Percentiles rank a stretch among this genome's conserved stretches.
Evolutionary conservation across 2,888 invertebrate genomes (phyloP).

Genomic region (Deilephila elpenor): DNA sequence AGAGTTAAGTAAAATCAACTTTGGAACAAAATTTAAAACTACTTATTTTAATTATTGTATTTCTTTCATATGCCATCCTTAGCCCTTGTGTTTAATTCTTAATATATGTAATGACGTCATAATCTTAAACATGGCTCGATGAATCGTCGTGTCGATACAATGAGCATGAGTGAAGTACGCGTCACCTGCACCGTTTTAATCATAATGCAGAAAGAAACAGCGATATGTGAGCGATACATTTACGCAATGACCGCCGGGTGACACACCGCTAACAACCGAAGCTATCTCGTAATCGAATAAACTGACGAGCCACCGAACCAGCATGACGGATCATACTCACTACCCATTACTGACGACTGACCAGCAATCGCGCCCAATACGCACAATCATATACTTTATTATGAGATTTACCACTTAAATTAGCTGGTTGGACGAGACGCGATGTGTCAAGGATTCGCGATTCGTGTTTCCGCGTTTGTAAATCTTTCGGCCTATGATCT

Average conservation of each 20-base stretch:
- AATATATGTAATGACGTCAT: too few relatives aligned
- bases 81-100: too few relatives aligned
- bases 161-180: neutral
- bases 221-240: slow-evolving; percentile 42
- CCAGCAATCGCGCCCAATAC: slow-evolving; percentile 27
- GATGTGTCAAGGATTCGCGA: slow-evolving; percentile 42
- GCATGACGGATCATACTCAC: too few relatives aligned
- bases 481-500: slow-evolving; percentile 1
- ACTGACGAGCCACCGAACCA: slow-evolving; percentile 39
- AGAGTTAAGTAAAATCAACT: too few relatives aligned
- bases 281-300: slow-evolving; percentile 61
- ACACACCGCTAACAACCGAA: slow-evolving; percentile 46
- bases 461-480: slow-evolving; percentile 14
- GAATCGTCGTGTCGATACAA: neutral
- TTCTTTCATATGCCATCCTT: too few relatives aligned
- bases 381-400: slow-evolving; percentile 48
- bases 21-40: too few relatives aligned
- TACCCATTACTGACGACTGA: too few relatives aligned
- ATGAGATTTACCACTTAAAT: slow-evolving; percentile 51
- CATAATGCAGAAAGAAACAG: slow-evolving; percentile 37
- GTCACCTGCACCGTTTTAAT: slow-evolving; percentile 15
- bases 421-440: slow-evolving; percentile 33
- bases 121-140: too few relatives aligned
- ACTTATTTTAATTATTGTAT: too few relatives aligned
- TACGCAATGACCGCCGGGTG: slow-evolving; percentile 44